Conservation (phyloP, 2,888 invertebrate genomes). For the Folsomia manolachei region DNA sequence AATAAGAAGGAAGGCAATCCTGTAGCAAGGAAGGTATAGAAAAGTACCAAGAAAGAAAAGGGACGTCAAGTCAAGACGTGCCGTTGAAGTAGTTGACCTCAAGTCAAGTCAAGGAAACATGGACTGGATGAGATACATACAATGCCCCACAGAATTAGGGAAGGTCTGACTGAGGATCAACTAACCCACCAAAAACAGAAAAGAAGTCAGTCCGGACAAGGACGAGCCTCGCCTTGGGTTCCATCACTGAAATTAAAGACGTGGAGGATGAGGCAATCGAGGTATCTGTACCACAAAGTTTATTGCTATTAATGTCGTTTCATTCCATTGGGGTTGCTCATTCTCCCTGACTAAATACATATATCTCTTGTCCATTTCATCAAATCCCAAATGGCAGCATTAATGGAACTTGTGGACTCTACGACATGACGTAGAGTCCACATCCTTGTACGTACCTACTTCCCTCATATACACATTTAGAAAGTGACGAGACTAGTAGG, state of each 20-base stretch:
- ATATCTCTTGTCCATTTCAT: conserved; percentile 8
- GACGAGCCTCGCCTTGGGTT: neutral
- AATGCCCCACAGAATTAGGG: too few species aligned
- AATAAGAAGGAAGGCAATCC: neutral
- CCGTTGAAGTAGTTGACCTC: neutral
- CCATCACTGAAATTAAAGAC: conserved; percentile 7
- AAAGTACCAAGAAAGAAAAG: neutral
- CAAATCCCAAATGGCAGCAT: conserved; percentile 1
- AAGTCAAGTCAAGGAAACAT: neutral
- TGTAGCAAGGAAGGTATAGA: neutral
- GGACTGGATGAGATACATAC: neutral
- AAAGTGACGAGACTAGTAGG: neutral
- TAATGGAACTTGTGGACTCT: neutral
- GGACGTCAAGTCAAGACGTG: neutral
- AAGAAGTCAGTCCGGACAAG: too few species aligned
- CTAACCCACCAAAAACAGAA: too few species aligned
- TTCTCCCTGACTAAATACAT: neutral
- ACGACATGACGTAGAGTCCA: too few species aligned
- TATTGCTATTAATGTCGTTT: conserved; percentile 1
- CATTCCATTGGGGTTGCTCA: neutral
- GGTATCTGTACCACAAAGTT: neutral
- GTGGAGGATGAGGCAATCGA: neutral
- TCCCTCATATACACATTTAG: too few species aligned
- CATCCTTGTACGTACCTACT: too few species aligned
- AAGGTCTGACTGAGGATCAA: too few species aligned